Conservation (phyloP, 2,797 vertebrate species). For the Momotus momota region DNA sequence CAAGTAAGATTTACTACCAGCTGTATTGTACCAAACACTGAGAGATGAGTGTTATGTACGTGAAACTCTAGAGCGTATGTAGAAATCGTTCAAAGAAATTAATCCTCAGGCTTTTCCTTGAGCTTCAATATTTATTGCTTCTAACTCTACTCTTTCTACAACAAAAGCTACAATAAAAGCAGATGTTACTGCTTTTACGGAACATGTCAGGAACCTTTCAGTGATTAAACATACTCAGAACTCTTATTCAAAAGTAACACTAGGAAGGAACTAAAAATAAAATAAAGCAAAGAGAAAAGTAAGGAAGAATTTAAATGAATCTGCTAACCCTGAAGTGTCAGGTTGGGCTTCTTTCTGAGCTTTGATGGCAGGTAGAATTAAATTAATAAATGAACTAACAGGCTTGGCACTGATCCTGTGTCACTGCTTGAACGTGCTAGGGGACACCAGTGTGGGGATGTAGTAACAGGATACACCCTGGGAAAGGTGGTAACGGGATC, state of each 20-base stretch:
- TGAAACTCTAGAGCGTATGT: neutral
- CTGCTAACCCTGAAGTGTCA: neutral
- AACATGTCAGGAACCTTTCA: neutral
- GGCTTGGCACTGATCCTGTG: neutral
- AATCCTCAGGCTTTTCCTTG: neutral
- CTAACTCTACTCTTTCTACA: neutral
- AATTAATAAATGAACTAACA: constrained; percentile 33
- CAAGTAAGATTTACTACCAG: neutral
- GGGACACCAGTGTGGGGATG: neutral
- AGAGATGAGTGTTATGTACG: neutral
- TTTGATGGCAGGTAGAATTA: neutral
- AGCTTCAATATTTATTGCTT: neutral
- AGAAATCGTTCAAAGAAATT: neutral
- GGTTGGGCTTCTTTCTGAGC: neutral
- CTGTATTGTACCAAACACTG: neutral
- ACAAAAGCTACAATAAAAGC: neutral
- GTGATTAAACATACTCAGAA: neutral
- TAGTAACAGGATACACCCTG: neutral
- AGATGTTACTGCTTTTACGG: neutral
- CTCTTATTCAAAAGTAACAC: neutral
- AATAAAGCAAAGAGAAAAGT: neutral
- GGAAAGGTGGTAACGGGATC: neutral
- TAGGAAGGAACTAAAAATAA: neutral
- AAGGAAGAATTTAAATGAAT: neutral
- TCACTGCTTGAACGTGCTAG: neutral